Evolutionary conservation across 2,113 vertebrate genomes (phyloP).

Genomic region (Uria lomvia): DNA sequence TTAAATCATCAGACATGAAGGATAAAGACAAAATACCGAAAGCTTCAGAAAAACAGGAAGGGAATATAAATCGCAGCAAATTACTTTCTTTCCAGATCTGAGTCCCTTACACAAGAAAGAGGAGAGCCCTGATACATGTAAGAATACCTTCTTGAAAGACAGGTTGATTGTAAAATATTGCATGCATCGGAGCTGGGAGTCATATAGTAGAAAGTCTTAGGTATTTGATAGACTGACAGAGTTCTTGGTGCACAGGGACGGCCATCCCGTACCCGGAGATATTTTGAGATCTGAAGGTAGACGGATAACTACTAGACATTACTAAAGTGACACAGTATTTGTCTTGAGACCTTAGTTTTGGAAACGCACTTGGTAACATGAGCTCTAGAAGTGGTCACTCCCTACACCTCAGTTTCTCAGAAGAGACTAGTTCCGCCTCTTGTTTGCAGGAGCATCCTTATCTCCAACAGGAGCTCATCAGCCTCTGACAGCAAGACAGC

Average conservation of each 20-base stretch:
- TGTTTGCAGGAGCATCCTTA: not conserved
- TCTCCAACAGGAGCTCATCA: not conserved
- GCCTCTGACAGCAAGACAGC: not conserved
- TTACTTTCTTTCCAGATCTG: not conserved
- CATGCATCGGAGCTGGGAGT: not conserved
- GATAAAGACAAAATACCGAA: not conserved
- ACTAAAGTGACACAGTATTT: not conserved
- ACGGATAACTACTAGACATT: not conserved
- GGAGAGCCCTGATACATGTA: not conserved
- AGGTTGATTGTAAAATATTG: not conserved
- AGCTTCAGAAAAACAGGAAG: not conserved
- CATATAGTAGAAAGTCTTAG: not conserved
- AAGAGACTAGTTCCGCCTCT: not conserved
- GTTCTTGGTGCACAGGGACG: not conserved
- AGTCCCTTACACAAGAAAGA: not conserved
- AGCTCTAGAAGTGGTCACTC: not conserved
- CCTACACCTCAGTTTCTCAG: not conserved
- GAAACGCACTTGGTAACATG: not conserved
- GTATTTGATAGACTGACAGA: not conserved
- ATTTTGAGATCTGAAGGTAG: not conserved
- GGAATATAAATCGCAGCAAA: not conserved
- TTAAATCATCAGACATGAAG: constrained; percentile 18
- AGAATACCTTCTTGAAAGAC: not conserved
- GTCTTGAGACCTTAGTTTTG: not conserved
- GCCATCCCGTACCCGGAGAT: not conserved